phyloP scores from a whole-genome alignment of 1,140 invertebrate genomes.

The Drosophila melanica region DNA sequence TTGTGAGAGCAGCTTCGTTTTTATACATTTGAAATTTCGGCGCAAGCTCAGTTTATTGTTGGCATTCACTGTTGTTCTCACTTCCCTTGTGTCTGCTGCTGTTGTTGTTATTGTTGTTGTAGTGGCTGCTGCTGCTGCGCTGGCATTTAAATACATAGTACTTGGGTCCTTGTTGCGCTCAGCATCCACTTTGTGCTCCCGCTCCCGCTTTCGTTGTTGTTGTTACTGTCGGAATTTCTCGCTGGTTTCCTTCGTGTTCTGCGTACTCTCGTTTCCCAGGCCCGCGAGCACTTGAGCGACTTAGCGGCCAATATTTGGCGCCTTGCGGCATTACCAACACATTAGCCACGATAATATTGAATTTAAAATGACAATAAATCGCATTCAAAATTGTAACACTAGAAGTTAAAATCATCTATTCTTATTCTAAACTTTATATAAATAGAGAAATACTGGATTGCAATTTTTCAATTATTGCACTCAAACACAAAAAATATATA shows the following conservation, averaged over 20 bases:
- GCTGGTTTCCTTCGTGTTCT: constrained; percentile 42
- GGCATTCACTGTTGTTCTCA: constrained; percentile 43
- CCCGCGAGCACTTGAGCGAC: constrained; percentile 34
- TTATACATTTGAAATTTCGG: constrained; percentile 59
- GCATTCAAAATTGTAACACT: not conserved
- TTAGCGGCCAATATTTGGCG: constrained; percentile 45
- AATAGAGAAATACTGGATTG: no score
- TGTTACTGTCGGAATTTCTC: constrained; percentile 31
- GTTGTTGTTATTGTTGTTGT: constrained; percentile 49
- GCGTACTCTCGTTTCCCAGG: constrained; percentile 35
- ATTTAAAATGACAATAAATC: constrained; percentile 14
- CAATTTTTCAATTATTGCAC: no score
- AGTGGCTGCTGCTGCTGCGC: constrained; percentile 41
- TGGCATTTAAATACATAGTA: constrained; percentile 53
- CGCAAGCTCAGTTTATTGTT: constrained; percentile 81
- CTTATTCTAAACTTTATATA: not conserved
- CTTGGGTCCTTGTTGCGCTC: constrained; percentile 73
- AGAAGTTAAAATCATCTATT: not conserved
- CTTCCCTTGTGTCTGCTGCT: constrained; percentile 36
- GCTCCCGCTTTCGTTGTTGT: constrained; percentile 23
- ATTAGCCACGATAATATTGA: constrained; percentile 24
- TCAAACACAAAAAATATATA: not conserved
- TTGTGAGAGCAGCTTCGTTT: constrained; percentile 47
- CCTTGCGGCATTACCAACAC: constrained; percentile 40
- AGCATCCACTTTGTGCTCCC: constrained; percentile 56